A percentile compares a stretch with the other conserved stretches of the same genome.
Conservation (phyloP, 1,140 invertebrate genomes). For the Bombus superbus region DNA sequence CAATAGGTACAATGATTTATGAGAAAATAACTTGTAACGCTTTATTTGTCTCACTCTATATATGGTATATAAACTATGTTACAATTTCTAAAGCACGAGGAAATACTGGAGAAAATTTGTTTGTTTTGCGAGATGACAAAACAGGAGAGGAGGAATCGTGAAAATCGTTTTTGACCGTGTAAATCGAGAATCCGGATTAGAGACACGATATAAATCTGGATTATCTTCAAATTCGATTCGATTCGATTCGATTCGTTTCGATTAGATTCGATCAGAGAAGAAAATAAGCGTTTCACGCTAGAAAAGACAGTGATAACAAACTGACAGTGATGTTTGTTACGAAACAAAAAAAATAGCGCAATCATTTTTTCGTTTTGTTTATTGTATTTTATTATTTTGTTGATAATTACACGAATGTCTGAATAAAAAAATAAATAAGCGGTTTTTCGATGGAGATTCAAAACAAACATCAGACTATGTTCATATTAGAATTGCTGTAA, state of each 20-base stretch:
- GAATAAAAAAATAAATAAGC: neutral
- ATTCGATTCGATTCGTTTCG: neutral
- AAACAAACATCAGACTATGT: neutral
- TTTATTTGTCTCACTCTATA: neutral
- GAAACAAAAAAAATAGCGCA: neutral
- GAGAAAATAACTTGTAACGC: neutral
- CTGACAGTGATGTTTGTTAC: neutral
- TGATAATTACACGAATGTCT: neutral
- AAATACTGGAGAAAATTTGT: neutral
- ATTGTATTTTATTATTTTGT: neutral
- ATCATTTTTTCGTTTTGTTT: neutral
- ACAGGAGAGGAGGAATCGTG: neutral
- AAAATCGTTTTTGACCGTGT: conserved; percentile 22
- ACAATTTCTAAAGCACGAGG: neutral
- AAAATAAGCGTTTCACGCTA: conserved; percentile 1
- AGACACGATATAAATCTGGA: conserved; percentile 34
- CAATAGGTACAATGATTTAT: neutral
- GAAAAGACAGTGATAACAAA: neutral
- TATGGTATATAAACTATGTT: conserved; percentile 22
- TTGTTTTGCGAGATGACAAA: neutral
- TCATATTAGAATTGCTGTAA: neutral
- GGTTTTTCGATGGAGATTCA: neutral
- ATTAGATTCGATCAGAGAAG: neutral
- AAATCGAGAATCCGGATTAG: conserved; percentile 21
- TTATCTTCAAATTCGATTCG: conserved; percentile 37